Evolutionary conservation across 2,797 vertebrate genomes (phyloP).

Genomic region (Hapalemur alaotrensis): DNA sequence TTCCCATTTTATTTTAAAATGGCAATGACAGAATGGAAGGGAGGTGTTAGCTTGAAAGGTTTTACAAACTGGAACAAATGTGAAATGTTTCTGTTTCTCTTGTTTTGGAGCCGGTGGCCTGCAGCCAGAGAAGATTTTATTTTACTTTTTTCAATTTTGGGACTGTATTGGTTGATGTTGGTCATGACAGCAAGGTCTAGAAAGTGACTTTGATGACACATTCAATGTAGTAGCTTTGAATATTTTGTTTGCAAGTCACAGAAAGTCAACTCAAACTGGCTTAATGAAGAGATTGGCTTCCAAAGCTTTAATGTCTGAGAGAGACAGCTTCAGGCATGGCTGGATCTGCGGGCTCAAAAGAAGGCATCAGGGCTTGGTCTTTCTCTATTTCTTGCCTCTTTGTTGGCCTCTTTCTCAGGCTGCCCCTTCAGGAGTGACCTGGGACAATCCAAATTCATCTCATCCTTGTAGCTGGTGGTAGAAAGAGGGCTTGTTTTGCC

Average conservation of each 20-base stretch:
- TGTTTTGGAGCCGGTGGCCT: neutral
- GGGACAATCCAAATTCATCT: neutral
- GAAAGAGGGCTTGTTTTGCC: neutral
- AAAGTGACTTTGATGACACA: neutral
- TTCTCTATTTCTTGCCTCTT: neutral
- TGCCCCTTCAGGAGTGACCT: neutral
- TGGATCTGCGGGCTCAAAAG: neutral
- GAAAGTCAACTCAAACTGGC: neutral
- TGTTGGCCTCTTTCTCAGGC: neutral
- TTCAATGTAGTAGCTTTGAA: neutral
- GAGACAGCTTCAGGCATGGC: neutral
- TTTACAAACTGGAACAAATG: constrained; percentile 18
- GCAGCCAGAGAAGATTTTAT: neutral
- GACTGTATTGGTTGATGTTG: neutral
- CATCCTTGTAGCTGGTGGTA: accelerated
- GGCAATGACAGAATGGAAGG: neutral
- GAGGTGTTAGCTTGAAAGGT: constrained; percentile 9
- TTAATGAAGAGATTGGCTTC: neutral
- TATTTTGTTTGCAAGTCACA: neutral
- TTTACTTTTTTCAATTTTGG: neutral
- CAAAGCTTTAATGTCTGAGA: neutral
- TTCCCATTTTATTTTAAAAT: constrained; percentile 38
- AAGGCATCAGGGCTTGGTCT: neutral
- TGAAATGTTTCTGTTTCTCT: neutral
- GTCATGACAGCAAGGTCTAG: neutral